Percentiles rank a stretch among this genome's conserved stretches.
Conservation (phyloP, 1,140 invertebrate genomes). For the Cherax quadricarinatus region DNA sequence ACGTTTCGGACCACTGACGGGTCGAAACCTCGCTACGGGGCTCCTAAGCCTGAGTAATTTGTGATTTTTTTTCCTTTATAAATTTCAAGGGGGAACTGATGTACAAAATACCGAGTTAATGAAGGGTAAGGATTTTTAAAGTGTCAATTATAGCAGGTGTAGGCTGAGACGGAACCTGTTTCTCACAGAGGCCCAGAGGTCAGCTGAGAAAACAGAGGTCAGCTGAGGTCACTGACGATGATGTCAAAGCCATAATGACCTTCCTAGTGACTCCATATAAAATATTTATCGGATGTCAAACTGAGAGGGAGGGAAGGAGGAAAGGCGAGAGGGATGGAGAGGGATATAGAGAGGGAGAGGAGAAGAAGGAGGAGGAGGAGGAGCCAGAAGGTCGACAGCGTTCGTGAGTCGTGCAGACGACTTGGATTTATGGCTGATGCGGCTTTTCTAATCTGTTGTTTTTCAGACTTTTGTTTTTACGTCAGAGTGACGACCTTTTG, state of each 20-base stretch:
- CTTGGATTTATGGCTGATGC: too few relatives aligned
- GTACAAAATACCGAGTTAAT: not conserved
- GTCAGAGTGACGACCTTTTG: too few relatives aligned
- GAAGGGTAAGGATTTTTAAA: not conserved
- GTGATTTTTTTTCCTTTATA: too few relatives aligned
- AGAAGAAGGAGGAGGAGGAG: too few relatives aligned
- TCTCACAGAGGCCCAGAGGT: conserved; percentile 2
- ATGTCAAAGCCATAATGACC: conserved; percentile 16
- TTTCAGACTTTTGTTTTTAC: too few relatives aligned
- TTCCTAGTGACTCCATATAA: not conserved
- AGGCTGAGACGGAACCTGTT: conserved; percentile 12
- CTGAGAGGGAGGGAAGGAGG: not conserved
- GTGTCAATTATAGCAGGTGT: conserved; percentile 35
- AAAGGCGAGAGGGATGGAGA: not conserved
- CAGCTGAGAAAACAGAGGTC: not conserved
- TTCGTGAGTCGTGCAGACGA: too few relatives aligned
- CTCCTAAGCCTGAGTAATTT: too few relatives aligned
- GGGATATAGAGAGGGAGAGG: too few relatives aligned
- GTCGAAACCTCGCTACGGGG: too few relatives aligned
- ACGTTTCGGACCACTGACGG: too few relatives aligned
- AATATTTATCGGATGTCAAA: not conserved
- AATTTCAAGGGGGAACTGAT: not conserved
- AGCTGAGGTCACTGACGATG: not conserved
- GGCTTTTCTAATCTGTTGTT: too few relatives aligned
- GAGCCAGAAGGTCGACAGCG: too few relatives aligned